These are phyloP conservation scores for Thunnus thynnus DNA, from an alignment of 2,113 vertebrate genomes.

Conservation along the genomic window DNA sequence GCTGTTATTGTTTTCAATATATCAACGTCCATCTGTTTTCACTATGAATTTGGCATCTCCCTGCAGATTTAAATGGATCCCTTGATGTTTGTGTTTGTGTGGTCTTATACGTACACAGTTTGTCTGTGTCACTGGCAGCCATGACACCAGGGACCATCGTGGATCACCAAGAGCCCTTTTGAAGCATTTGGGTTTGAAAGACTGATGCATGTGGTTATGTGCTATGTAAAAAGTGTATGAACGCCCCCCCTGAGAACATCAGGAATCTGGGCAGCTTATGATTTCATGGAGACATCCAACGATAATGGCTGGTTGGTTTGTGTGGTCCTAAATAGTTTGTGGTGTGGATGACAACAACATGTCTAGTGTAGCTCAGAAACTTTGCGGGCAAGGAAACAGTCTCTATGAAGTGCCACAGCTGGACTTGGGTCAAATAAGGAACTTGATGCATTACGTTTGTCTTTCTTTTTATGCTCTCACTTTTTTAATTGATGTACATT, in stretches of 20 bases:
- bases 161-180: conserved; percentile 22
- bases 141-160: background rate
- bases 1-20: conserved; percentile 41
- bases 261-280: conserved; percentile 34
- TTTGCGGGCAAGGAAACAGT: conserved; percentile 25
- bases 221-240: conserved; percentile 38
- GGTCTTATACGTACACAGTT: conserved; percentile 53
- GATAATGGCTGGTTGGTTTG: conserved; percentile 67
- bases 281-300: conserved; percentile 66
- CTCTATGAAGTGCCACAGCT: conserved; percentile 16
- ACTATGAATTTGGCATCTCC: conserved; percentile 27
- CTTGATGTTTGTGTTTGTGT: conserved; percentile 62
- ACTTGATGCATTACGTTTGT: background rate
- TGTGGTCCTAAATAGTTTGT: conserved; percentile 56
- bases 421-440: conserved; percentile 14
- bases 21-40: conserved; percentile 60
- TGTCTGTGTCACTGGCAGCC: conserved; percentile 38
- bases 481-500: conserved; percentile 13
- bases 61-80: conserved; percentile 16
- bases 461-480: background rate
- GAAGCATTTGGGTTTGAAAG: conserved; percentile 42
- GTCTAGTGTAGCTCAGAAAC: conserved; percentile 48
- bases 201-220: conserved; percentile 27
- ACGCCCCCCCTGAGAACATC: background rate
- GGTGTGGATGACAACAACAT: conserved; percentile 47